These are phyloP conservation scores for Galerucella pusilla DNA, from an alignment of 2,888 invertebrate species.

Conservation along the genomic window DNA sequence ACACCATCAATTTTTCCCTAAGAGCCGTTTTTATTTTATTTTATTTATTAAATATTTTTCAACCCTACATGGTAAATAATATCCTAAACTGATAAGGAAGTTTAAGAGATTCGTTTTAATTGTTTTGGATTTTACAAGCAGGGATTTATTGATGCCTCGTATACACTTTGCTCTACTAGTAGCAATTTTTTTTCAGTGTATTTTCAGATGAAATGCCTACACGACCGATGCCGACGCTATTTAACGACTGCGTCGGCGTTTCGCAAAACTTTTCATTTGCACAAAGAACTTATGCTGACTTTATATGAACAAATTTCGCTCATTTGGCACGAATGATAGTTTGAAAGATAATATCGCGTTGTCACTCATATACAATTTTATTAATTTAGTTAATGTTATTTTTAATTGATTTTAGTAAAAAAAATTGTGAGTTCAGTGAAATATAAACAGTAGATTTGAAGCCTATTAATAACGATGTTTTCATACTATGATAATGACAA, in stretches of 20 bases:
- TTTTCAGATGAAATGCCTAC: slow-evolving; percentile 3
- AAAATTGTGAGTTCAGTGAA: not conserved
- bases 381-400: not conserved
- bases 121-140: too few relatives aligned
- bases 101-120: too few relatives aligned
- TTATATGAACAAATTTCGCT: slow-evolving; percentile 1
- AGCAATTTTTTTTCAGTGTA: slow-evolving; percentile 1
- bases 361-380: not conserved
- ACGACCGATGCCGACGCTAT: slow-evolving; percentile 7
- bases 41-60: too few relatives aligned
- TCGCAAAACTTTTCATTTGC: slow-evolving; percentile 22
- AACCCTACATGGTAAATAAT: too few relatives aligned
- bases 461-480: too few relatives aligned
- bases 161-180: not conserved
- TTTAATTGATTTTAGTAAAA: not conserved
- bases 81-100: too few relatives aligned
- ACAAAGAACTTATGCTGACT: slow-evolving; percentile 15
- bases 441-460: too few relatives aligned
- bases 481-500: too few relatives aligned
- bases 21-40: not conserved
- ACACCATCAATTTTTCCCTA: not conserved
- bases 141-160: too few relatives aligned
- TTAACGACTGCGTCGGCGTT: slow-evolving; percentile 3
- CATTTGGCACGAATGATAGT: slow-evolving; percentile 17
- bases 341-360: slow-evolving; percentile 5